These are phyloP conservation scores for Piezodorus guildinii DNA, from an alignment of 1,140 invertebrate species.

Conservation along the genomic window DNA sequence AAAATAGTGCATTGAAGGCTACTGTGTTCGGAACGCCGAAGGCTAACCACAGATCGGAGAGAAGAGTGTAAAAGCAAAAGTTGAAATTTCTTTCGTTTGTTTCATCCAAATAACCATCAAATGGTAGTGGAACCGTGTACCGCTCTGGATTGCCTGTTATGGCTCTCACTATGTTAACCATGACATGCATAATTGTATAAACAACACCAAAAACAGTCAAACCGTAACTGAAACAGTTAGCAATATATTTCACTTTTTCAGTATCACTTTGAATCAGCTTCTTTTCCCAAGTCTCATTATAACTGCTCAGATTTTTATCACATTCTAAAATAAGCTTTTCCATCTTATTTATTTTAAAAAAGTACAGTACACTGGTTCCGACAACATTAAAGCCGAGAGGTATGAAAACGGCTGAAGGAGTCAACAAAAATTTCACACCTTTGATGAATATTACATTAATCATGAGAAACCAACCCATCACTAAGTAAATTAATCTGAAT, in stretches of 20 bases:
- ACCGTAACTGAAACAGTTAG: not conserved
- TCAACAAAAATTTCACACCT: not conserved
- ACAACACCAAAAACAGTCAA: not conserved
- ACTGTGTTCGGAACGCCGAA: not conserved
- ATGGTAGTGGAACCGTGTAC: not conserved
- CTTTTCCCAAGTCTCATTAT: not conserved
- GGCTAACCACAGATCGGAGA: not conserved
- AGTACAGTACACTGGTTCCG: not conserved
- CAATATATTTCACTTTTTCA: not conserved
- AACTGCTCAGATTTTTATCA: not conserved
- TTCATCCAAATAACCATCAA: not conserved
- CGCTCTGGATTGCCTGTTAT: not conserved
- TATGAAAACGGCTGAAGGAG: slow-evolving; percentile 1
- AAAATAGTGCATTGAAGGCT: slow-evolving; percentile 7
- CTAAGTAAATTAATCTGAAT: not conserved
- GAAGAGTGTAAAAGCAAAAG: not conserved
- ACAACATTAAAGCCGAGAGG: not conserved
- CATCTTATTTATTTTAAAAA: too few species aligned
- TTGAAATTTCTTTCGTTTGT: not conserved
- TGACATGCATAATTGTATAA: not conserved
- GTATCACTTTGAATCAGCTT: not conserved
- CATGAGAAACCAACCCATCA: not conserved
- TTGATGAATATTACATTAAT: not conserved
- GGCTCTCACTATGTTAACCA: not conserved
- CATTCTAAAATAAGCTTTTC: too few species aligned